These are phyloP conservation scores for Apamea monoglypha DNA, from an alignment of 2,888 invertebrate genomes.

Conservation along the genomic window DNA sequence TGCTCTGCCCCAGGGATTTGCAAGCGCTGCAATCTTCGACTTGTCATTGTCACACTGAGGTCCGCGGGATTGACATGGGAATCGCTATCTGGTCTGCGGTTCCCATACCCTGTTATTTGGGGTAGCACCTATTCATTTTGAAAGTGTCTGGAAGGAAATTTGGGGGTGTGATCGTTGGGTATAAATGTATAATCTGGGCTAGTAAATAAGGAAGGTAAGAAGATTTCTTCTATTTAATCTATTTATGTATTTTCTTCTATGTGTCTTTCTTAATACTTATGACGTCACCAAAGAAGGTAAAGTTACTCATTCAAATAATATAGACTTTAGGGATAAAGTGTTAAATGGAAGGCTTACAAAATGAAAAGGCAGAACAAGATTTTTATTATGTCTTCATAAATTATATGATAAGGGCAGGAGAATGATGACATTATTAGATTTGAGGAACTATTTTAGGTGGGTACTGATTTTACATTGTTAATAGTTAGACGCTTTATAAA, in stretches of 20 bases:
- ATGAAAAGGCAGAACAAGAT: neutral
- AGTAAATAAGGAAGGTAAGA: neutral
- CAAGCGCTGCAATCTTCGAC: slow-evolving; percentile 86
- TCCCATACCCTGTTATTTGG: slow-evolving; percentile 54
- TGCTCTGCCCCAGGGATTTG: slow-evolving; percentile 78
- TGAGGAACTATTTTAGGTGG: neutral
- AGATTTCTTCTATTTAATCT: neutral
- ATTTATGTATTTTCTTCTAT: neutral
- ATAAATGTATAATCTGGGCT: neutral
- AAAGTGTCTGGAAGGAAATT: slow-evolving; percentile 2
- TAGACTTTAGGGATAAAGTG: neutral
- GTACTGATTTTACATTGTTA: neutral
- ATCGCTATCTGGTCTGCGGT: slow-evolving; percentile 56
- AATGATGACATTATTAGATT: no score
- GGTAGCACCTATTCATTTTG: slow-evolving; percentile 37
- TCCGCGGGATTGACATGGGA: slow-evolving; percentile 63
- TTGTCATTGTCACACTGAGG: slow-evolving; percentile 83
- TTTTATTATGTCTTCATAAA: no score
- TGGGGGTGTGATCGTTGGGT: neutral
- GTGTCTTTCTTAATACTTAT: neutral
- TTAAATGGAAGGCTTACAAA: neutral
- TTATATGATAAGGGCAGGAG: no score
- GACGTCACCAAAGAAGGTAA: neutral
- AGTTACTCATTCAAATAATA: neutral
- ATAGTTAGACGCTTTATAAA: neutral